Evolutionary conservation across 2,113 vertebrate species (phyloP).

Genomic region (Colossoma macropomum): DNA sequence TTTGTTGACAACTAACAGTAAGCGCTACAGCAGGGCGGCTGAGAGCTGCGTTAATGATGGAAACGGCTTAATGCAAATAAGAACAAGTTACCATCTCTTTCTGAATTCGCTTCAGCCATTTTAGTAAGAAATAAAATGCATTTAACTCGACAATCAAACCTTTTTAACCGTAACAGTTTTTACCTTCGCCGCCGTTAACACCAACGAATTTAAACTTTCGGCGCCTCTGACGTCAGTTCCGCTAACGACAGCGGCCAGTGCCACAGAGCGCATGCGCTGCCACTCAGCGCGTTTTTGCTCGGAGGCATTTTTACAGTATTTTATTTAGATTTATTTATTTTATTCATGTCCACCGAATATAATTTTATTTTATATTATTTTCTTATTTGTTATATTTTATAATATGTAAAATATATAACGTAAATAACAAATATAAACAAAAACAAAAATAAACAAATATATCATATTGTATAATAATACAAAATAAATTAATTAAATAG

Average conservation of each 20-base stretch:
- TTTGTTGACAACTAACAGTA: too few relatives aligned
- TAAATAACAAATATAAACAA: too few relatives aligned
- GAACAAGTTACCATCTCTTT: slow-evolving; percentile 13
- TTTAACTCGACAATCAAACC: neutral
- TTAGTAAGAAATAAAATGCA: too few relatives aligned
- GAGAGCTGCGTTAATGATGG: neutral
- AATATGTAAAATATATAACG: too few relatives aligned
- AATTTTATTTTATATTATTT: too few relatives aligned
- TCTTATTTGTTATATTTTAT: too few relatives aligned
- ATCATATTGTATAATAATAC: too few relatives aligned
- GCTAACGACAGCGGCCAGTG: neutral
- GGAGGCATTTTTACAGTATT: neutral
- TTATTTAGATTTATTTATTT: neutral
- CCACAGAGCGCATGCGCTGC: neutral
- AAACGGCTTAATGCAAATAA: neutral
- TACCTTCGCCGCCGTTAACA: neutral
- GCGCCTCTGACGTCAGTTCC: slow-evolving; percentile 56
- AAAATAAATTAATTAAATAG: too few relatives aligned
- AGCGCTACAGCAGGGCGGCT: too few relatives aligned
- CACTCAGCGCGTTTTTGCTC: too few relatives aligned
- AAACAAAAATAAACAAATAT: too few relatives aligned
- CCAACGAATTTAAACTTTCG: slow-evolving; percentile 50
- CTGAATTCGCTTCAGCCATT: neutral
- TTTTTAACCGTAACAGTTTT: neutral
- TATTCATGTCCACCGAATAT: neutral